These are phyloP conservation scores for Chaenogobius annularis DNA, from an alignment of 2,113 vertebrate species.

Conservation along the genomic window DNA sequence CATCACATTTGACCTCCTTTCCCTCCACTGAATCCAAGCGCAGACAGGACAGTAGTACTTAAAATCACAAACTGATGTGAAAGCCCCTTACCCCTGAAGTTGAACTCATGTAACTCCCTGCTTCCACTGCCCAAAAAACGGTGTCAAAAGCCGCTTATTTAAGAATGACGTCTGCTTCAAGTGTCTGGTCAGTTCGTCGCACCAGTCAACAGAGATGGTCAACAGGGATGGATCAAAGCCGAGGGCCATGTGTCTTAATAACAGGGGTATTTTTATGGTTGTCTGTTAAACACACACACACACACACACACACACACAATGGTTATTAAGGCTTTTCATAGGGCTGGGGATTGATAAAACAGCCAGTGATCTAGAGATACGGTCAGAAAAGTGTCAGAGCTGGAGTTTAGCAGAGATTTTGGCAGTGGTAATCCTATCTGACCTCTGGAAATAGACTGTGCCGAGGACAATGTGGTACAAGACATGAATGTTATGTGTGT, in stretches of 20 bases:
- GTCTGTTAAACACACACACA: constrained; percentile 44
- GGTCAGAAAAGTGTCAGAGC: constrained; percentile 55
- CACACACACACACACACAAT: constrained; percentile 14
- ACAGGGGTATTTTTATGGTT: constrained; percentile 59
- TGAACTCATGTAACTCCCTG: constrained; percentile 21
- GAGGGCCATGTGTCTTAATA: constrained; percentile 24
- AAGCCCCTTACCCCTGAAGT: constrained; percentile 12
- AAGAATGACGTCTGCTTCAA: neutral
- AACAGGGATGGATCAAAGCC: constrained; percentile 52
- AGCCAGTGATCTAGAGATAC: constrained; percentile 21
- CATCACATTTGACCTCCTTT: constrained; percentile 36
- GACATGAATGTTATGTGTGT: constrained; percentile 41
- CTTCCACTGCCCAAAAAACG: constrained; percentile 4
- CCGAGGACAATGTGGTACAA: constrained; percentile 57
- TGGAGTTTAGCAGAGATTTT: constrained; percentile 60
- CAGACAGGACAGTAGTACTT: constrained; percentile 26
- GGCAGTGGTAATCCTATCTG: constrained; percentile 61
- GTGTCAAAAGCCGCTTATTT: constrained; percentile 2
- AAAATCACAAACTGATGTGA: constrained; percentile 35
- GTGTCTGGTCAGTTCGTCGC: constrained; percentile 19
- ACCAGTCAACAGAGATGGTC: constrained; percentile 29
- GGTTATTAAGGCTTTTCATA: constrained; percentile 49
- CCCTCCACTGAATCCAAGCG: constrained; percentile 12
- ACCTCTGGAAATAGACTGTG: constrained; percentile 70
- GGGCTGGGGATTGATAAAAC: constrained; percentile 55